Evolutionary conservation across 2,797 vertebrate species (phyloP).

Genomic region (Momotus momota): DNA sequence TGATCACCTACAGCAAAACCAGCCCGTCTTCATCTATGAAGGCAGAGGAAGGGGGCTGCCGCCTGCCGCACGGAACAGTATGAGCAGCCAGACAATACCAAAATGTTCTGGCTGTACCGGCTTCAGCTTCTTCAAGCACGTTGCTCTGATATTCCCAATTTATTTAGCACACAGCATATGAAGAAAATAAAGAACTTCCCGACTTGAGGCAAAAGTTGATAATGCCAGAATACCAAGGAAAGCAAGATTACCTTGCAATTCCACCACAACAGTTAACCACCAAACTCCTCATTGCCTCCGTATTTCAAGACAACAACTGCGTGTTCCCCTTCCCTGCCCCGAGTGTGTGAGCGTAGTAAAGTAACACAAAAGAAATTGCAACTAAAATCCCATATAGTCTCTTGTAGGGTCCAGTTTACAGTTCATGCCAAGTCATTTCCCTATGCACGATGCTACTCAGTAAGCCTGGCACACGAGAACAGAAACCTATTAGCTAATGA

Average conservation of each 20-base stretch:
- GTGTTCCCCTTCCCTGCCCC: not conserved
- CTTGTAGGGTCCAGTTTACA: not conserved
- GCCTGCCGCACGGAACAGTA: not conserved
- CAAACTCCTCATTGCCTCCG: accelerated
- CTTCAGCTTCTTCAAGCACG: not conserved
- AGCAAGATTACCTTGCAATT: not conserved
- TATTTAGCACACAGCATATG: not conserved
- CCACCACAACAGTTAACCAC: not conserved
- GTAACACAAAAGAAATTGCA: not conserved
- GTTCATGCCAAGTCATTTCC: not conserved
- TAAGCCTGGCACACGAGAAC: not conserved
- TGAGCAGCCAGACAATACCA: not conserved
- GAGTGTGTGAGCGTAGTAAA: not conserved
- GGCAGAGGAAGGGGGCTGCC: not conserved
- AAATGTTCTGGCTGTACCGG: not conserved
- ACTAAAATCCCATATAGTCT: not conserved
- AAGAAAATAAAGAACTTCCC: not conserved
- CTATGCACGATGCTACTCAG: not conserved
- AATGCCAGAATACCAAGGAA: not conserved
- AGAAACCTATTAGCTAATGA: constrained; percentile 19
- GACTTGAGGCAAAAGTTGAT: not conserved
- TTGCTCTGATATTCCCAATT: not conserved
- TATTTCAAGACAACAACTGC: not conserved
- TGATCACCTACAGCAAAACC: not conserved
- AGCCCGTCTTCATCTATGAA: not conserved